These are phyloP conservation scores for Sisyra terminalis DNA, from an alignment of 2,888 invertebrate species.

Conservation along the genomic window DNA sequence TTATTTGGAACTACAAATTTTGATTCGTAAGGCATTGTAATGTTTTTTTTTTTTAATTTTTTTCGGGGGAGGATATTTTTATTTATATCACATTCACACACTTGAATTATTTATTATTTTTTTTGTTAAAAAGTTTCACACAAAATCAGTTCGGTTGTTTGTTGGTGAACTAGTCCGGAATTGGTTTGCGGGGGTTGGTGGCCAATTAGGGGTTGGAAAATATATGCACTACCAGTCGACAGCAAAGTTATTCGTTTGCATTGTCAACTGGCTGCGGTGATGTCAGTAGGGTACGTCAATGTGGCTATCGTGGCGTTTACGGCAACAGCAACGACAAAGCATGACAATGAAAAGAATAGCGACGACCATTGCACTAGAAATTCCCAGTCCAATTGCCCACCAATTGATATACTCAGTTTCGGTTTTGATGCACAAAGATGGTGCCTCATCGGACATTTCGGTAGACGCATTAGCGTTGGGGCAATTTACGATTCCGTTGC, in stretches of 20 bases:
- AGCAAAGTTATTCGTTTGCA: slow-evolving; percentile 5
- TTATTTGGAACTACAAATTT: too few relatives aligned
- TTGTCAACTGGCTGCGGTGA: slow-evolving; percentile 6
- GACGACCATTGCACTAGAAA: slow-evolving; percentile 3
- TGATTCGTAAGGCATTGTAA: too few relatives aligned
- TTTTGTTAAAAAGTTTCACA: too few relatives aligned
- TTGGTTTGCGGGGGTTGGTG: too few relatives aligned
- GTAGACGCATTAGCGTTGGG: slow-evolving; percentile 45
- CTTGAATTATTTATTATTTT: too few relatives aligned
- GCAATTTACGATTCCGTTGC: slow-evolving; percentile 79
- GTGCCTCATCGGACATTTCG: slow-evolving; percentile 51
- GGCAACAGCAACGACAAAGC: slow-evolving; percentile 7
- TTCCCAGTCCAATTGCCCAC: slow-evolving; percentile 8
- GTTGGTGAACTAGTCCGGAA: too few relatives aligned
- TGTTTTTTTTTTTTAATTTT: too few relatives aligned
- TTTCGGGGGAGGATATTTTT: too few relatives aligned
- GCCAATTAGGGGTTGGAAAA: too few relatives aligned
- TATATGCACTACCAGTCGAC: slow-evolving; percentile 8
- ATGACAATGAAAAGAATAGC: slow-evolving; percentile 2
- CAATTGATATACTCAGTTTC: slow-evolving; percentile 6
- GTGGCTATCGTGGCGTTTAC: slow-evolving; percentile 6
- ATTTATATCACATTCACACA: too few relatives aligned
- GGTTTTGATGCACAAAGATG: slow-evolving; percentile 42
- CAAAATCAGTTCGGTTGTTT: too few relatives aligned
- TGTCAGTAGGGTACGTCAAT: slow-evolving; percentile 9